These are phyloP conservation scores for Gambusia yucatana DNA, from an alignment of 2,797 vertebrate species.

Conservation along the genomic window DNA sequence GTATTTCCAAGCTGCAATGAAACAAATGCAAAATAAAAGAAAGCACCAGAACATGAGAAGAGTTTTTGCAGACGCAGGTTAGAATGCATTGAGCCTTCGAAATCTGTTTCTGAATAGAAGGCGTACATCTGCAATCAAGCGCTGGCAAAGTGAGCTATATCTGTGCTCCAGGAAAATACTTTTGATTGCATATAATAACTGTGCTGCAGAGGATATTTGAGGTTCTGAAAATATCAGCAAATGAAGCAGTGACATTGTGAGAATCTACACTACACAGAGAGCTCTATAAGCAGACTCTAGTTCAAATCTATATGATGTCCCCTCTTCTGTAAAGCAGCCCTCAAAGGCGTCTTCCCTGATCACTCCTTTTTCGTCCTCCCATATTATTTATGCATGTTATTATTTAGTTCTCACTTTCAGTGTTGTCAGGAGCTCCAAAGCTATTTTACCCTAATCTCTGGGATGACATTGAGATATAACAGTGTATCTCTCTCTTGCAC, in stretches of 20 bases:
- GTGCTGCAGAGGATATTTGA: conserved; percentile 18
- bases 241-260: conserved; percentile 1
- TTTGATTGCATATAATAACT: conserved; percentile 50
- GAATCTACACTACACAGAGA: conserved; percentile 16
- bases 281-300: conserved; percentile 12
- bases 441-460: conserved; percentile 64
- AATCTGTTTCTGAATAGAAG: conserved; percentile 9
- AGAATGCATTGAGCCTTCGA: conserved; percentile 10
- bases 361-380: conserved; percentile 42
- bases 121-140: conserved; percentile 37
- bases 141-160: conserved; percentile 1
- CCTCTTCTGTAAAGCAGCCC: conserved; percentile 27
- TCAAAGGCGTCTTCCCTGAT: conserved; percentile 48
- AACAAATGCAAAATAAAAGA: background rate
- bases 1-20: background rate
- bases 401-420: conserved; percentile 63
- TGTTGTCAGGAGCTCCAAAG: conserved; percentile 62
- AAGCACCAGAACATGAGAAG: background rate
- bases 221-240: conserved; percentile 21
- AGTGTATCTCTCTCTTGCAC: conserved; percentile 38
- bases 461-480: conserved; percentile 70
- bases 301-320: conserved; percentile 9
- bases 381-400: conserved; percentile 64
- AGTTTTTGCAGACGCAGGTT: background rate
- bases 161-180: conserved; percentile 35